Conservation (phyloP, 1,140 invertebrate species). For the Chrysopa pallens region DNA sequence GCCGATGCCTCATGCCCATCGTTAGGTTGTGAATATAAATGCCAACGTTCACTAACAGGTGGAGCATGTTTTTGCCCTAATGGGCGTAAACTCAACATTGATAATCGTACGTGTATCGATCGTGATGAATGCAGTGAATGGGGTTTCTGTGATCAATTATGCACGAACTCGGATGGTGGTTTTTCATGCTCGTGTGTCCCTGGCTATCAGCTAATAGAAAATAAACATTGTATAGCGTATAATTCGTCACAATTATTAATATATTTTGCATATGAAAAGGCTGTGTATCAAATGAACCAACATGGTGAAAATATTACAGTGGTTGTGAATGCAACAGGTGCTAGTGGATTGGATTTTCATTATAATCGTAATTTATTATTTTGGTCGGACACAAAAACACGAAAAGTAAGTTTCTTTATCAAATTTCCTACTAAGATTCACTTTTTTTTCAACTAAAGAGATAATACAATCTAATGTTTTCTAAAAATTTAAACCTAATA, state of each 20-base stretch:
- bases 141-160: conserved; percentile 91
- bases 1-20: conserved; percentile 16
- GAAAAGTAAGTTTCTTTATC: conserved; percentile 40
- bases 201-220: conserved; percentile 50
- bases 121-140: conserved; percentile 86
- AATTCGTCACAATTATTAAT: conserved; percentile 41
- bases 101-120: conserved; percentile 77
- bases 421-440: no score
- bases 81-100: conserved; percentile 53
- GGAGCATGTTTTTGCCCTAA: conserved; percentile 75
- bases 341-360: conserved; percentile 79
- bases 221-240: conserved; percentile 44
- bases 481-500: no score
- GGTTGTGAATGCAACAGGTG: conserved; percentile 56
- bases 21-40: conserved; percentile 87
- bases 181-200: conserved; percentile 72
- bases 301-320: conserved; percentile 38
- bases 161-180: conserved; percentile 64
- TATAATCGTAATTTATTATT: conserved; percentile 67
- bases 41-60: conserved; percentile 72
- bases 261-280: conserved; percentile 65
- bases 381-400: conserved; percentile 82
- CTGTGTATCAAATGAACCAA: conserved; percentile 49
- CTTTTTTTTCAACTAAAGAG: no score
- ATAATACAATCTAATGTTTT: no score